Percentiles rank a stretch among this genome's conserved stretches.
phyloP scores from a whole-genome alignment of 2,888 invertebrate genomes.

The Platycheirus rosarum region DNA sequence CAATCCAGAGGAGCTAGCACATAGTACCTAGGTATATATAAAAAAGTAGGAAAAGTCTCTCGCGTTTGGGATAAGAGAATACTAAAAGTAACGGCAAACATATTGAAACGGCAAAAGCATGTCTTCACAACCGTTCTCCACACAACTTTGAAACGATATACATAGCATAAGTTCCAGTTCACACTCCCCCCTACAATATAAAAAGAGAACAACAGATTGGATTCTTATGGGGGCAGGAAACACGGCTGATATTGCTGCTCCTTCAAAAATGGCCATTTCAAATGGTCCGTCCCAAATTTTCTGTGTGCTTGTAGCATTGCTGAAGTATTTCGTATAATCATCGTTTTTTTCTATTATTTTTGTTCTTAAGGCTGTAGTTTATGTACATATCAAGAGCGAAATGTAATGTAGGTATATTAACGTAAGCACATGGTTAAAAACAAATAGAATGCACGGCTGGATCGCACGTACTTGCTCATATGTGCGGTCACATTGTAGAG shows the following conservation, averaged over 20 bases:
- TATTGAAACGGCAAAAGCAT: conserved; percentile 42
- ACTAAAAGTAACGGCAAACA: conserved; percentile 25
- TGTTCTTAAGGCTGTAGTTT: conserved; percentile 22
- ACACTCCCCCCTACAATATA: not conserved
- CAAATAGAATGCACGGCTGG: no score
- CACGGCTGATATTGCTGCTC: conserved; percentile 11
- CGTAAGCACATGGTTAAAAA: no score
- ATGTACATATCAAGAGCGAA: conserved; percentile 9
- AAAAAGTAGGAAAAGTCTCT: conserved; percentile 9
- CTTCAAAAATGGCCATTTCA: conserved; percentile 51
- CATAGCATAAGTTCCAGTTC: conserved; percentile 3
- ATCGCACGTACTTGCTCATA: no score
- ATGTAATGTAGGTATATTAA: conserved; percentile 1
- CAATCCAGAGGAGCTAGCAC: conserved; percentile 25
- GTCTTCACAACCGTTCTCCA: conserved; percentile 58
- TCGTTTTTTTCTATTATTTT: conserved; percentile 22
- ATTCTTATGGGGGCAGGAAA: conserved; percentile 36
- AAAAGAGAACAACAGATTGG: conserved; percentile 49
- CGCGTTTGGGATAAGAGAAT: conserved; percentile 31
- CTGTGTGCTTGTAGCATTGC: conserved; percentile 38
- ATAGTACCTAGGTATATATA: no score
- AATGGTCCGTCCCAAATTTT: conserved; percentile 58
- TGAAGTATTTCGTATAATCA: conserved; percentile 33
- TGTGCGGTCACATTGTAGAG: no score
- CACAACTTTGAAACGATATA: conserved; percentile 39